A percentile compares a stretch with the other conserved stretches of the same genome.
Evolutionary conservation across 2,113 vertebrate genomes (phyloP).

Genomic region (Pomatorhinus ruficollis): DNA sequence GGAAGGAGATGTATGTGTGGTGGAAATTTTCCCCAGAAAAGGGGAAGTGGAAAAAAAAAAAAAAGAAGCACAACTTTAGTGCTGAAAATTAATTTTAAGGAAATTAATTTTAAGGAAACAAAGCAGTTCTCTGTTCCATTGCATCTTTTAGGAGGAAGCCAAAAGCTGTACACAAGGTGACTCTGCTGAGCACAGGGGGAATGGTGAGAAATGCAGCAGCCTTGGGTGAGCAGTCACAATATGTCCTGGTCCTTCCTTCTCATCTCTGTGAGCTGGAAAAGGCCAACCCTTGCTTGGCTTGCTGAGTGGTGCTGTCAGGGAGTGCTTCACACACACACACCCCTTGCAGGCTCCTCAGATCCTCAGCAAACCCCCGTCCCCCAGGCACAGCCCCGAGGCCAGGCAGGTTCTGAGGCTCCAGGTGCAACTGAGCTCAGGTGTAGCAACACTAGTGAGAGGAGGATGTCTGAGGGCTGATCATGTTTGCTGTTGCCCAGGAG

Average conservation of each 20-base stretch:
- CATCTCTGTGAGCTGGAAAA: neutral
- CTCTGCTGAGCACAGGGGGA: neutral
- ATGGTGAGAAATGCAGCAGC: neutral
- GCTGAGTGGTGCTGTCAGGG: neutral
- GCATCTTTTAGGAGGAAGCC: neutral
- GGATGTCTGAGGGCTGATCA: neutral
- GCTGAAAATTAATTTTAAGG: neutral
- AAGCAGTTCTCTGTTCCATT: neutral
- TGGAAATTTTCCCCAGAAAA: neutral
- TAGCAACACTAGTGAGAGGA: neutral
- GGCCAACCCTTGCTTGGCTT: neutral
- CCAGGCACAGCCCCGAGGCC: neutral
- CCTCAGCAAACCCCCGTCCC: fast-evolving
- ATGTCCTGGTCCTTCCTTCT: neutral
- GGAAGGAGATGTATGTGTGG: neutral
- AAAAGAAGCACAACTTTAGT: neutral
- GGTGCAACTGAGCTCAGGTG: neutral
- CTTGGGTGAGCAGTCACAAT: neutral
- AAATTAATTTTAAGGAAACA: neutral
- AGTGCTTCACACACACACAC: neutral
- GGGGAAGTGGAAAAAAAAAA: no score
- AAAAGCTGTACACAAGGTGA: neutral
- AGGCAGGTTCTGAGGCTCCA: neutral
- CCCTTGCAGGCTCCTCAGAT: neutral
- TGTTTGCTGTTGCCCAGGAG: neutral